Conservation (phyloP, 2,888 invertebrate species). For the Drosophila imparisetae region DNA sequence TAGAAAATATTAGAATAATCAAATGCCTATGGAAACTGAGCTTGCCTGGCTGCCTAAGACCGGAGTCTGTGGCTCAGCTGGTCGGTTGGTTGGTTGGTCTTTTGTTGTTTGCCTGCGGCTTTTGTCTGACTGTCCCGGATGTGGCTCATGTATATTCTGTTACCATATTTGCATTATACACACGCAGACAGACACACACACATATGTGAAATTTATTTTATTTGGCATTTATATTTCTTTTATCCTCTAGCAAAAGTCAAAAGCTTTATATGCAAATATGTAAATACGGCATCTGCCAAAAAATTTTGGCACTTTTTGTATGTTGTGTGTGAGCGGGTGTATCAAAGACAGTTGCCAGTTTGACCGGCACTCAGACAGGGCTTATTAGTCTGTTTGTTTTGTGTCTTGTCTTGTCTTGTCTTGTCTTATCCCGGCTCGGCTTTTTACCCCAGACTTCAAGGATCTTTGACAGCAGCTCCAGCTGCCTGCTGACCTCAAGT, state of each 20-base stretch:
- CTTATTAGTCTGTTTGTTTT: slow-evolving; percentile 58
- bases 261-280: slow-evolving; percentile 75
- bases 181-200: slow-evolving; percentile 4
- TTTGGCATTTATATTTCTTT: slow-evolving; percentile 69
- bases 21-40: slow-evolving; percentile 48
- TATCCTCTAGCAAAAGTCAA: slow-evolving; percentile 69
- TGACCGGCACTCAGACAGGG: slow-evolving; percentile 35
- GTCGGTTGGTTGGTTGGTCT: slow-evolving; percentile 19
- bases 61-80: not conserved
- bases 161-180: slow-evolving; percentile 43
- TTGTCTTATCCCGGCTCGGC: slow-evolving; percentile 11
- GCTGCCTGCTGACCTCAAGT: slow-evolving; percentile 37
- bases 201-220: slow-evolving; percentile 70
- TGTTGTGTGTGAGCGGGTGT: slow-evolving; percentile 30
- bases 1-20: slow-evolving; percentile 59
- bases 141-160: slow-evolving; percentile 55
- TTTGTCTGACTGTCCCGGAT: slow-evolving; percentile 21
- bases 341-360: slow-evolving; percentile 55
- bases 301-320: slow-evolving; percentile 37
- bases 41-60: slow-evolving; percentile 16
- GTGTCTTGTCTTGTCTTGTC: slow-evolving; percentile 18
- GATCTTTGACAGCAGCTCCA: slow-evolving; percentile 28
- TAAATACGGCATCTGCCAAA: slow-evolving; percentile 54
- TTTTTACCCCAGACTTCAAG: slow-evolving; percentile 10
- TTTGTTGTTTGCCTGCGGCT: slow-evolving; percentile 55